Percentiles rank a stretch among this genome's conserved stretches.
Conservation (phyloP, 2,888 invertebrate genomes). For the Embidobia sp. region DNA sequence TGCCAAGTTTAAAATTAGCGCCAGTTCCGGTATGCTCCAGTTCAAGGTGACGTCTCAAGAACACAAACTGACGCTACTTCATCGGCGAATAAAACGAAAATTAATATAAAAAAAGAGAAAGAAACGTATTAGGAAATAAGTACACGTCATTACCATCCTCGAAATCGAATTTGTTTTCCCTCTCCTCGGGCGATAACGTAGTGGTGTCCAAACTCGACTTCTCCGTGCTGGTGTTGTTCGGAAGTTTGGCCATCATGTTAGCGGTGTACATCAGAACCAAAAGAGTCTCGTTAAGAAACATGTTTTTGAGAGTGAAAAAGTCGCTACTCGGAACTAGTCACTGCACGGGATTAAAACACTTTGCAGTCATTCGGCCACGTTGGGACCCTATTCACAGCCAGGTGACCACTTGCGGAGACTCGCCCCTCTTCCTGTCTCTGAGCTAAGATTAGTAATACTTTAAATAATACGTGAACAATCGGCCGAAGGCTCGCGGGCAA, state of each 20-base stretch:
- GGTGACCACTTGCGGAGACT: too few relatives aligned
- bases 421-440: too few relatives aligned
- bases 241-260: slow-evolving; percentile 73
- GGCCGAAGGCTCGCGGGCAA: too few relatives aligned
- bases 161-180: slow-evolving; percentile 74
- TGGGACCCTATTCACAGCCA: too few relatives aligned
- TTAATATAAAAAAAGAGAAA: not conserved
- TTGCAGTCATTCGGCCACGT: too few relatives aligned
- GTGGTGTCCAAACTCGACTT: slow-evolving; percentile 68
- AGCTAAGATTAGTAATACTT: too few relatives aligned
- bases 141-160: slow-evolving; percentile 73
- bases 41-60: too few relatives aligned
- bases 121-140: too few relatives aligned
- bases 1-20: too few relatives aligned
- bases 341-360: not conserved
- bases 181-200: slow-evolving; percentile 76
- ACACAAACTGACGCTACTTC: too few relatives aligned
- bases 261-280: slow-evolving; percentile 75
- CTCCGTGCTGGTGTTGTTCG: slow-evolving; percentile 67
- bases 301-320: slow-evolving; percentile 26
- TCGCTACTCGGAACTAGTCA: not conserved
- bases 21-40: too few relatives aligned
- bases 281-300: slow-evolving; percentile 76
- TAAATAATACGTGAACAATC: too few relatives aligned
- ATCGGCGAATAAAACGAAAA: not conserved